phyloP scores from a whole-genome alignment of 2,113 vertebrate genomes.

The Urocynchramus pylzowi region DNA sequence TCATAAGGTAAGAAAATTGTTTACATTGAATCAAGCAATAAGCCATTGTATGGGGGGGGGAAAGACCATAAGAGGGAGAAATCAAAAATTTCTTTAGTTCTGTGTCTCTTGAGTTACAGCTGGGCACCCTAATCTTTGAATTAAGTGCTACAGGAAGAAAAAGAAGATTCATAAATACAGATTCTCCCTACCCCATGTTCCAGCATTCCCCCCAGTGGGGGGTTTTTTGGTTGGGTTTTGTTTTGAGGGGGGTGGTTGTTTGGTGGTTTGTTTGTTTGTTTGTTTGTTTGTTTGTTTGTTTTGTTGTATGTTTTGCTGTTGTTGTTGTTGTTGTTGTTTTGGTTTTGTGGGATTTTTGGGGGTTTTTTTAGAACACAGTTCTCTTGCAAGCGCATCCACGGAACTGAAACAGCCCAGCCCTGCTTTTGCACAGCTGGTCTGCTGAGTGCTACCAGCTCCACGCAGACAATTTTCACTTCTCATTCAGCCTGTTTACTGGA shows the following conservation, averaged over 20 bases:
- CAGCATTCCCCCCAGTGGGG: background rate
- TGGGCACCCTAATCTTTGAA: background rate
- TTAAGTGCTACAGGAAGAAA: background rate
- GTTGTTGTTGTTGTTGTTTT: background rate
- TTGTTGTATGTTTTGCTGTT: background rate
- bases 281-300: background rate
- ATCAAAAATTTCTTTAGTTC: background rate
- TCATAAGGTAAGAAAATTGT: background rate
- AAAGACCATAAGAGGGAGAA: background rate
- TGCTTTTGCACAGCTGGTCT: background rate
- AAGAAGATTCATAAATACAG: background rate
- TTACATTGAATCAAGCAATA: background rate
- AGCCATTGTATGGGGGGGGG: background rate
- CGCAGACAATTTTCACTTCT: background rate
- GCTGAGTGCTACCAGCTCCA: background rate
- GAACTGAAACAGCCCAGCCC: background rate
- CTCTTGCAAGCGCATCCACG: background rate
- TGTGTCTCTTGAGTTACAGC: background rate
- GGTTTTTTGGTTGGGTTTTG: background rate
- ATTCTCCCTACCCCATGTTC: background rate
- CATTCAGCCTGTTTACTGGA: background rate
- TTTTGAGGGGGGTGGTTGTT: background rate
- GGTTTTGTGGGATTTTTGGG: background rate
- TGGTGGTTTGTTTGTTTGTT: background rate
- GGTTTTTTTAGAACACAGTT: background rate